Percentiles rank a stretch among this genome's conserved stretches.
These are phyloP conservation scores for Crenichthys baileyi DNA, from an alignment of 2,797 vertebrate genomes.

Conservation along the genomic window DNA sequence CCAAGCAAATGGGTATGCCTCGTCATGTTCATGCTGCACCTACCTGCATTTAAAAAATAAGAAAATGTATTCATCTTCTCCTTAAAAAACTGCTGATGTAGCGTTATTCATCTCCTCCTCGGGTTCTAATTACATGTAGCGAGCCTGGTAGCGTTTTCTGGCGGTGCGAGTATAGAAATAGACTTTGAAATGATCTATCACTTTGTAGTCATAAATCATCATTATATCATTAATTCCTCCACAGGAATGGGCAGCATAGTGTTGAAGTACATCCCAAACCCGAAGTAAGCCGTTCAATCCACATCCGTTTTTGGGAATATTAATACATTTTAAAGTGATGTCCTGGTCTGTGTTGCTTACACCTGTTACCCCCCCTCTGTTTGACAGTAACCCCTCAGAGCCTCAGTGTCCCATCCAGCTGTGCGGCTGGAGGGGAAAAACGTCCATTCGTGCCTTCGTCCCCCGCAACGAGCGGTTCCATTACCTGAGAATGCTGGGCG, in stretches of 20 bases:
- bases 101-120: background rate
- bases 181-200: background rate
- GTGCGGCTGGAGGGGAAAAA: constrained; percentile 97
- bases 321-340: background rate
- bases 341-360: constrained; percentile 10
- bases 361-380: background rate
- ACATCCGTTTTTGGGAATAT: background rate
- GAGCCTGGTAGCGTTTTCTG: background rate
- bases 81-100: background rate
- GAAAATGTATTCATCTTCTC: background rate
- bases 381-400: constrained; percentile 80
- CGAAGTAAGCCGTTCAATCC: constrained; percentile 82
- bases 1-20: constrained; percentile 87
- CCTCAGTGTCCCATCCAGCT: constrained; percentile 94
- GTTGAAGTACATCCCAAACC: constrained; percentile 91
- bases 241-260: constrained; percentile 95
- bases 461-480: constrained; percentile 94
- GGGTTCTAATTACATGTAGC: background rate
- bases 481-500: constrained; percentile 95
- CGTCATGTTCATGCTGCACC: background rate
- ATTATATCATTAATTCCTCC: constrained; percentile 18
- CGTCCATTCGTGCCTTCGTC: constrained; percentile 95
- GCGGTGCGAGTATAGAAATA: background rate
- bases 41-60: background rate
- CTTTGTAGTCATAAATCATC: background rate